Evolutionary conservation across 2,888 invertebrate genomes (phyloP).

Genomic region (Mesorhabditis belari): DNA sequence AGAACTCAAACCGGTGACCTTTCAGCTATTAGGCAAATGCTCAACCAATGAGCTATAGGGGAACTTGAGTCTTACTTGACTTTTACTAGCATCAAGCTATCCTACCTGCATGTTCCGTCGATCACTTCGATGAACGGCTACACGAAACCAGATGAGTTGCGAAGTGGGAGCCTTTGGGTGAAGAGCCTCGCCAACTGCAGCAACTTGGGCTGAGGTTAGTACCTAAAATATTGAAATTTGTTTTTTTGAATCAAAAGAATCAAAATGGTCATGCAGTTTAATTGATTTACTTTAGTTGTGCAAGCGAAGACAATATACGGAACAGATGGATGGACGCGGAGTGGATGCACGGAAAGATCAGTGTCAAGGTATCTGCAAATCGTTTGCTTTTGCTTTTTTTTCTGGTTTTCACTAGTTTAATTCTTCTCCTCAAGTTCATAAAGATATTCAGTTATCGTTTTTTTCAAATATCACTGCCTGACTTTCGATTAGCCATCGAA

Average conservation of each 20-base stretch:
- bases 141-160: slow-evolving; percentile 46
- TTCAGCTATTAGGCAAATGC: too few species aligned
- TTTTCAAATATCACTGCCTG: neutral
- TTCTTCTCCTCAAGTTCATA: too few species aligned
- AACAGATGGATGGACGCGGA: slow-evolving; percentile 21
- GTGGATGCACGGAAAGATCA: slow-evolving; percentile 44
- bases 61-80: too few species aligned
- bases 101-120: slow-evolving; percentile 4
- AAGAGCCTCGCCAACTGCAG: slow-evolving; percentile 17
- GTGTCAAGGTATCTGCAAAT: slow-evolving; percentile 32
- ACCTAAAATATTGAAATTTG: slow-evolving; percentile 9
- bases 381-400: neutral
- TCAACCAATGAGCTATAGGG: too few species aligned
- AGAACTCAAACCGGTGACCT: too few species aligned
- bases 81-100: neutral
- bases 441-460: too few species aligned
- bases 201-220: slow-evolving; percentile 29
- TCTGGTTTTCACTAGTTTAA: too few species aligned
- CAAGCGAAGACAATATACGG: slow-evolving; percentile 49
- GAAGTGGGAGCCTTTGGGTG: slow-evolving; percentile 24
- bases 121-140: slow-evolving; percentile 22
- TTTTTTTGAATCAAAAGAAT: too few species aligned
- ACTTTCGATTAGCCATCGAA: slow-evolving; percentile 20
- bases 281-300: slow-evolving; percentile 30
- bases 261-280: too few species aligned